Evolutionary conservation across 1,140 invertebrate genomes (phyloP).

Genomic region (Hypothenemus hampei): DNA sequence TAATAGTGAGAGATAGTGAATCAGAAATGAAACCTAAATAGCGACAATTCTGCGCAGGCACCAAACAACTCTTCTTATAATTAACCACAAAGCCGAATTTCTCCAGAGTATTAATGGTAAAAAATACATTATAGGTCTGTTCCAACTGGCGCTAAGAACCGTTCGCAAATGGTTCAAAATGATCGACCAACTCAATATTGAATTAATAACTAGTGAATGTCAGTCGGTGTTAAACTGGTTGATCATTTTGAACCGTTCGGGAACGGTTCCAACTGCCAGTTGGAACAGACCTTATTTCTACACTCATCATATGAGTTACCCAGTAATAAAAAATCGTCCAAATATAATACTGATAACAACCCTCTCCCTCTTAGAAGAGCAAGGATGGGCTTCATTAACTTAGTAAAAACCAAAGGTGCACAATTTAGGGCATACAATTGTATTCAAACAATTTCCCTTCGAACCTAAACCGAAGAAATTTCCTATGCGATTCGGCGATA

Average conservation of each 20-base stretch:
- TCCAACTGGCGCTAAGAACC: background rate
- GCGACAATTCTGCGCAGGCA: too few species aligned
- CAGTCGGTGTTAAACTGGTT: too few species aligned
- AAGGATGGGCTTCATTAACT: constrained; percentile 10
- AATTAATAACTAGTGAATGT: background rate
- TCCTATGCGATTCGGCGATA: background rate
- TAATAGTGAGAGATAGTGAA: too few species aligned
- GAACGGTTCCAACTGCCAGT: too few species aligned
- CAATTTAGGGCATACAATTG: constrained; percentile 16
- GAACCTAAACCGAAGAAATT: constrained; percentile 4
- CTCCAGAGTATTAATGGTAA: too few species aligned
- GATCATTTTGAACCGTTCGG: too few species aligned
- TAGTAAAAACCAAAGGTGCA: constrained; percentile 18
- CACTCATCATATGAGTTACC: background rate
- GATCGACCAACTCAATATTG: background rate
- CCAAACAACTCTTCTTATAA: too few species aligned
- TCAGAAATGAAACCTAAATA: too few species aligned
- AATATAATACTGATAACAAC: background rate
- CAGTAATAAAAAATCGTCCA: background rate
- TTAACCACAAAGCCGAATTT: too few species aligned
- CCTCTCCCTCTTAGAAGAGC: background rate
- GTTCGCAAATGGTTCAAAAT: background rate
- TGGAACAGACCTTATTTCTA: background rate
- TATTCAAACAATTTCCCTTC: background rate
- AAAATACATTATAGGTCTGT: background rate